Base-by-base conservation (phyloP, 1,140 invertebrate species). In the Drosophila ananassae region DNA sequence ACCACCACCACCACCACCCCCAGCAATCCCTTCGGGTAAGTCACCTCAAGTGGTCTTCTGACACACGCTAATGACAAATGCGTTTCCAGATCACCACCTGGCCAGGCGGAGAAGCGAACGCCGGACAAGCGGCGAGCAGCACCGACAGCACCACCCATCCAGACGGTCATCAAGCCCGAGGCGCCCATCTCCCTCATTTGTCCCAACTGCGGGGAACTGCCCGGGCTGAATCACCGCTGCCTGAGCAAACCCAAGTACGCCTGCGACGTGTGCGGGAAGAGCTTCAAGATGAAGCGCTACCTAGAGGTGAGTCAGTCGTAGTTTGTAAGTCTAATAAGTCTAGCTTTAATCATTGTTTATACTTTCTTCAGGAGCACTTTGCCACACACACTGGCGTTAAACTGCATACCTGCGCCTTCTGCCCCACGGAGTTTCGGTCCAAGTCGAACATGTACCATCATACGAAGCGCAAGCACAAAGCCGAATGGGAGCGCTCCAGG, bases 391-490 rank as follows among this genome's bases (percentile, higher is more conserved):
- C 91, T 8, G 91, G 92, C 34, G 89, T 90, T 28, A 87, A 91
- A 53, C 64, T 91, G 28, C 90, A 92, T 68, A 78, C 79, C 56
- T 92, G 92, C 79, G 76, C 90, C 46, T 91, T 92, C 50, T 92
- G 92, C 44, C 75, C 80, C 48, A 91, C 84, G 10, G 81, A 89
- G 34, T 92, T 91, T 44, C 77, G 85, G 12, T 91, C 89, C 48
- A 92, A 80, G 41, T 91, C 90, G 21, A 92, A 92, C 73, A 92
- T 92, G 91, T 90, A 90, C 54, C 85, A 90, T 34, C 92, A 92
- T 47, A 89, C 84, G 12, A 91, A 91, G 69, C 82, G 90, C 50
- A 85, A 90, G 55, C 90, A 91, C 57, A 83, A 79, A 61, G 52
- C 73, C 2, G 90, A 91, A 67, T 91, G 90, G 90, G 82, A 87